These are phyloP conservation scores for Troides helena DNA, from an alignment of 2,888 invertebrate species.

Conservation along the genomic window DNA sequence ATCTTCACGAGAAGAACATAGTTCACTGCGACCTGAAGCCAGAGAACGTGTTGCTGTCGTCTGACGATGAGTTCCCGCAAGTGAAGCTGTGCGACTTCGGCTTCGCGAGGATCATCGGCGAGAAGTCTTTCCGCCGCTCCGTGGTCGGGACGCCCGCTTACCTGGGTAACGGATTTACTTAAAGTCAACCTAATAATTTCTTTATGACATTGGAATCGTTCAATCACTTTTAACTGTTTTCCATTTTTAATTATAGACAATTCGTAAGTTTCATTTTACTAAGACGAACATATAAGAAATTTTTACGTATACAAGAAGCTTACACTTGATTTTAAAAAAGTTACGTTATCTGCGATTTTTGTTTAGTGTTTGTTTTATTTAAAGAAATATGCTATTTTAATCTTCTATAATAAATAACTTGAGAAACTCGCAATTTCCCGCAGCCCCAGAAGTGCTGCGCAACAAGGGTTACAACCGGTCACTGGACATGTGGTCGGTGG, in stretches of 20 bases:
- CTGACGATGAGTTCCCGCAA: constrained; percentile 97
- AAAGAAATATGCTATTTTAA: too few relatives aligned
- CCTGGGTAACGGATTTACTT: constrained; percentile 82
- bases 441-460: constrained; percentile 96
- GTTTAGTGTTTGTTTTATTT: too few relatives aligned
- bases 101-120: constrained; percentile 99
- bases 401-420: too few relatives aligned
- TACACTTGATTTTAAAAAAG: too few relatives aligned
- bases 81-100: constrained; percentile 99
- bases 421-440: too few relatives aligned
- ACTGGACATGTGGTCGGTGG: constrained; percentile 99
- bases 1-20: constrained; percentile 98
- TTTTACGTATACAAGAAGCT: too few relatives aligned
- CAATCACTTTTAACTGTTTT: too few relatives aligned
- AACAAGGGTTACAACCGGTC: constrained; percentile 99
- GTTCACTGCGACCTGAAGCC: constrained; percentile 99
- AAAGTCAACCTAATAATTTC: not conserved
- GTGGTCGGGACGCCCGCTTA: constrained; percentile 99
- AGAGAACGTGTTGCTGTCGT: constrained; percentile 97
- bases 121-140: constrained; percentile 97
- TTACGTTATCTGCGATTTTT: too few relatives aligned
- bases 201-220: too few relatives aligned
- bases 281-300: too few relatives aligned
- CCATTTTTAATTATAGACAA: too few relatives aligned
- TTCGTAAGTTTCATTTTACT: too few relatives aligned